Conservation (phyloP, 2,113 vertebrate genomes). For the Uria lomvia region DNA sequence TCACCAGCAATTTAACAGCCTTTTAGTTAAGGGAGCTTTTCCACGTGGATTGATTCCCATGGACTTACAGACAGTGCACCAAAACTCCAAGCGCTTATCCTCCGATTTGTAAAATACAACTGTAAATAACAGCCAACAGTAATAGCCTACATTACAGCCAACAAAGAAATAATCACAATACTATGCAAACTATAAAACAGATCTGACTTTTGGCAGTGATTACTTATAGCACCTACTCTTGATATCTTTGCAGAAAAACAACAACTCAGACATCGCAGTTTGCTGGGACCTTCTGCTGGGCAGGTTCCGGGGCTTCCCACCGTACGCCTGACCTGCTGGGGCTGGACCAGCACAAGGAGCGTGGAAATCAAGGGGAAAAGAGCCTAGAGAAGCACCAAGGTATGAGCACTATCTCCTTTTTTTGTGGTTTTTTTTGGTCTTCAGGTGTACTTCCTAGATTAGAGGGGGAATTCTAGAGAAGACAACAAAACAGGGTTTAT, state of each 20-base stretch:
- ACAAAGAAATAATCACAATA: background rate
- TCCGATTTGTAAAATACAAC: background rate
- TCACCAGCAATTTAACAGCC: background rate
- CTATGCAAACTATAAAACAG: background rate
- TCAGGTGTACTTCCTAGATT: background rate
- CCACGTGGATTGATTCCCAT: background rate
- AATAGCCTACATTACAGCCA: background rate
- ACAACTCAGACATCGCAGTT: rapidly evolving
- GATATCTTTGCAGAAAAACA: background rate
- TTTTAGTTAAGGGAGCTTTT: background rate
- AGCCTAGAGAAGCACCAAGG: background rate
- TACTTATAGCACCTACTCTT: background rate
- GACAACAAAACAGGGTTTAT: background rate
- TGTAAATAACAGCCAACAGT: background rate
- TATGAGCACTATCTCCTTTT: background rate
- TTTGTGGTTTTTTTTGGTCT: background rate
- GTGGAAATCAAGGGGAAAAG: background rate
- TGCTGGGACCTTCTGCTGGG: background rate
- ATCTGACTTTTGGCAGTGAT: background rate
- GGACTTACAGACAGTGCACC: background rate
- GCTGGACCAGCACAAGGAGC: background rate
- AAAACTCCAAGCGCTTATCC: background rate
- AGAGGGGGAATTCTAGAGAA: background rate
- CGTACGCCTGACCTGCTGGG: background rate
- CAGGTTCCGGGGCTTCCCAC: background rate